Percentiles rank a stretch among this genome's conserved stretches.
These are phyloP conservation scores for Chlorops oryzae DNA, from an alignment of 1,140 invertebrate genomes.

Conservation along the genomic window DNA sequence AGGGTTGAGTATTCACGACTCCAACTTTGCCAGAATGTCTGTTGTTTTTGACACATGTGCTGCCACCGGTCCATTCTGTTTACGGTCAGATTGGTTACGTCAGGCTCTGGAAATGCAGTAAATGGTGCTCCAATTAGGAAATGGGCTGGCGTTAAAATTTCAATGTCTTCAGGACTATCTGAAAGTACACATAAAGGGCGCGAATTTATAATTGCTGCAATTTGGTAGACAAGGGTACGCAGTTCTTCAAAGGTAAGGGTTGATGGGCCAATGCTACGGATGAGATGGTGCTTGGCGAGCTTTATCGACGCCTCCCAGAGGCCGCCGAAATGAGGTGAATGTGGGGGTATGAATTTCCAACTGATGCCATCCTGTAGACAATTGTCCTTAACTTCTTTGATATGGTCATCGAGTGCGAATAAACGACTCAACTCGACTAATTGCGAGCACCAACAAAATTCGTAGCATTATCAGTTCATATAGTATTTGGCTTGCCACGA, in stretches of 20 bases:
- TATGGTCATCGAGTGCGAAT: too few species aligned
- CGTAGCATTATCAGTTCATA: neutral
- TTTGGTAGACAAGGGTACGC: neutral
- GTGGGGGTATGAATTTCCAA: conserved; percentile 15
- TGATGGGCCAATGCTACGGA: neutral
- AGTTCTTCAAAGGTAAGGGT: neutral
- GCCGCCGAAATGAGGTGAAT: conserved; percentile 12
- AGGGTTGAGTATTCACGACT: neutral
- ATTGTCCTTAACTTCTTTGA: neutral
- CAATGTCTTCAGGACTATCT: neutral
- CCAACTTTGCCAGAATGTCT: neutral
- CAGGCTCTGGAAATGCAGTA: neutral
- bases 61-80: neutral
- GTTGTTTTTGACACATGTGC: neutral
- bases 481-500: too few species aligned
- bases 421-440: too few species aligned
- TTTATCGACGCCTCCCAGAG: conserved; percentile 4
- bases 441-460: neutral
- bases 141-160: neutral
- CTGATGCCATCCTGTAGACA: neutral
- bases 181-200: neutral
- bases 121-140: neutral
- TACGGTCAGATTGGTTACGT: neutral
- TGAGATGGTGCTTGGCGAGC: neutral
- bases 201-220: neutral